These are phyloP conservation scores for Osmoderma eremita DNA, from an alignment of 2,888 invertebrate species.

Conservation along the genomic window DNA sequence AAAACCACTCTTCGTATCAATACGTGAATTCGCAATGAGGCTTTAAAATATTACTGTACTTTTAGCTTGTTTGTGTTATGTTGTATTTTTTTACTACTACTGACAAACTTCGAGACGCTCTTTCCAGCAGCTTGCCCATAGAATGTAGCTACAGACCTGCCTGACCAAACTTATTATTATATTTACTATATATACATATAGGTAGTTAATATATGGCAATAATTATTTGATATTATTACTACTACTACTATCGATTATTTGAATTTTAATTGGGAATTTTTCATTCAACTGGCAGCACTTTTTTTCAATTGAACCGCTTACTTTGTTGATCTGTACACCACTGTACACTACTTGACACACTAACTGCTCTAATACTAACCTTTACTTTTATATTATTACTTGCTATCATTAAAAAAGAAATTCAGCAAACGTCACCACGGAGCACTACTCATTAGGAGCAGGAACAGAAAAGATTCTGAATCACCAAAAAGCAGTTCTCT, in stretches of 20 bases:
- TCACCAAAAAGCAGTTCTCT: too few species aligned
- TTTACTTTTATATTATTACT: too few species aligned
- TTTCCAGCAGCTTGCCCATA: conserved; percentile 60
- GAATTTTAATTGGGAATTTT: conserved; percentile 23
- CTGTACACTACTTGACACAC: too few species aligned
- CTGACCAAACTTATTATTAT: conserved; percentile 51
- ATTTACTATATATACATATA: conserved; percentile 39
- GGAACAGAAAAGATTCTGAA: too few species aligned
- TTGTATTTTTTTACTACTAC: conserved; percentile 9
- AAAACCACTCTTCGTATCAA: background rate
- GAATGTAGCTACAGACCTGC: conserved; percentile 65
- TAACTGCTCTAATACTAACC: too few species aligned
- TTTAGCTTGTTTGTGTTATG: conserved; percentile 57
- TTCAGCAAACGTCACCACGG: too few species aligned
- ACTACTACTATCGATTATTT: conserved; percentile 19
- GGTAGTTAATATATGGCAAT: conserved; percentile 51
- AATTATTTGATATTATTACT: conserved; percentile 11
- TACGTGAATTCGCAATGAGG: conserved; percentile 47
- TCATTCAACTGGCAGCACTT: conserved; percentile 40
- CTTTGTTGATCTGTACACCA: conserved; percentile 56
- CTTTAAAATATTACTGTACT: conserved; percentile 53
- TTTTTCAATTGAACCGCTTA: conserved; percentile 55
- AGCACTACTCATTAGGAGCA: too few species aligned
- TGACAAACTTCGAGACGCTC: conserved; percentile 21
- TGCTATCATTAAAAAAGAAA: too few species aligned